Evolutionary conservation across 2,797 vertebrate species (phyloP), one percentile per base, ranked within the genome.

Genomic region (Fundulus diaphanus): DNA sequence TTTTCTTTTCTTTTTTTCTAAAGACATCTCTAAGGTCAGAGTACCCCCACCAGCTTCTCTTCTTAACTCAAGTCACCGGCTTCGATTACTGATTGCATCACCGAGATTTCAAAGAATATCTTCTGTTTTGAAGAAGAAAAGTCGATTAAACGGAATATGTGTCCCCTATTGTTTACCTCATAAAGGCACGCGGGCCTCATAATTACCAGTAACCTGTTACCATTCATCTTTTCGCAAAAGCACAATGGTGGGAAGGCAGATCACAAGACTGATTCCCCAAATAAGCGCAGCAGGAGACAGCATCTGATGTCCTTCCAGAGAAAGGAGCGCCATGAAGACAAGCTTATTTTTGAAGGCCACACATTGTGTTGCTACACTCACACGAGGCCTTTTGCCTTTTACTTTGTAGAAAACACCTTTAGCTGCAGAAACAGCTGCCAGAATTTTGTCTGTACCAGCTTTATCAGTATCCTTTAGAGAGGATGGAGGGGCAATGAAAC

Each of bases 341-440:
- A n/a, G 88, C 86, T 71, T 77, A 83, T 86, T 88, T 90, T 89
- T 90, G n/a, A 84, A 90, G 90, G 87, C 90, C 89, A 90, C 91
- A 91, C 92, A 93, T 93, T 93, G 92, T 94, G 90, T 81, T 84
- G 81, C 85, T 78, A 85, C 88, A 89, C n/a, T n/a, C n/a, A n/a
- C n/a, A n/a, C n/a, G n/a, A n/a, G n/a, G n/a, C n/a, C n/a, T n/a
- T n/a, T n/a, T n/a, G n/a, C n/a, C n/a, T n/a, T n/a, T n/a, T n/a
- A n/a, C 37, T 40, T 40, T 40, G 37, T 40, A 40, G 37, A 6
- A n/a, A 40, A 40, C 37, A 40, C 2, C 5, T 16, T 48, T 48
- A 48, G 46, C 46, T 48, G 9, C 15, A 16, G 46, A 15, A 15
- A 48, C 46, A 48, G 46, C 9, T 48, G 42, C 7, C 42, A 44